These are phyloP conservation scores for Tachyglossus aculeatus DNA, from an alignment of 2,797 vertebrate genomes.

Conservation along the genomic window DNA sequence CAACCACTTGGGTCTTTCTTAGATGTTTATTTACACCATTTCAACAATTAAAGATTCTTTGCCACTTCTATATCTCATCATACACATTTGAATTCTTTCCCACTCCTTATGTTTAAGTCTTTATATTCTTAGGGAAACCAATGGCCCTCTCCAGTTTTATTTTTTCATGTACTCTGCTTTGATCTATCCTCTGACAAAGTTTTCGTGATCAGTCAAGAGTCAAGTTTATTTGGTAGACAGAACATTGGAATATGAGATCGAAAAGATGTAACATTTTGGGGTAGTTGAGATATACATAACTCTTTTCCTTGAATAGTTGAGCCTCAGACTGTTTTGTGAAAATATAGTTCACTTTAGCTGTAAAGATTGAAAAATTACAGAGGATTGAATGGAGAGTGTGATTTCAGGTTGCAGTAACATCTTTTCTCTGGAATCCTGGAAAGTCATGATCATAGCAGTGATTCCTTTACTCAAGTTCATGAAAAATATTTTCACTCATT, in stretches of 20 bases:
- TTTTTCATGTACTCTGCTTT: not conserved
- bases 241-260: slow-evolving; percentile 4
- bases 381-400: not conserved
- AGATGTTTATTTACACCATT: not conserved
- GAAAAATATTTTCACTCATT: too few relatives aligned
- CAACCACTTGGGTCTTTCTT: not conserved
- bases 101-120: not conserved
- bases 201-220: not conserved
- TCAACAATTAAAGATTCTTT: not conserved
- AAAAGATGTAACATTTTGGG: not conserved
- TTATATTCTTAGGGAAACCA: not conserved
- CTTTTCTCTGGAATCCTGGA: slow-evolving; percentile 1
- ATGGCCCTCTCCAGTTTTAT: not conserved
- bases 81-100: not conserved
- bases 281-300: not conserved
- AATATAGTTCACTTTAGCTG: not conserved
- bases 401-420: not conserved
- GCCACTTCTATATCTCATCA: not conserved
- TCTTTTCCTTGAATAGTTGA: not conserved
- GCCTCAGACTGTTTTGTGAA: not conserved
- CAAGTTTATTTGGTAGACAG: not conserved
- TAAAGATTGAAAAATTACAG: not conserved
- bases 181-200: not conserved
- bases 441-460: too few relatives aligned
- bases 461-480: too few relatives aligned